Conservation (phyloP, 2,888 invertebrate species). For the Yponomeuta evonymella region DNA sequence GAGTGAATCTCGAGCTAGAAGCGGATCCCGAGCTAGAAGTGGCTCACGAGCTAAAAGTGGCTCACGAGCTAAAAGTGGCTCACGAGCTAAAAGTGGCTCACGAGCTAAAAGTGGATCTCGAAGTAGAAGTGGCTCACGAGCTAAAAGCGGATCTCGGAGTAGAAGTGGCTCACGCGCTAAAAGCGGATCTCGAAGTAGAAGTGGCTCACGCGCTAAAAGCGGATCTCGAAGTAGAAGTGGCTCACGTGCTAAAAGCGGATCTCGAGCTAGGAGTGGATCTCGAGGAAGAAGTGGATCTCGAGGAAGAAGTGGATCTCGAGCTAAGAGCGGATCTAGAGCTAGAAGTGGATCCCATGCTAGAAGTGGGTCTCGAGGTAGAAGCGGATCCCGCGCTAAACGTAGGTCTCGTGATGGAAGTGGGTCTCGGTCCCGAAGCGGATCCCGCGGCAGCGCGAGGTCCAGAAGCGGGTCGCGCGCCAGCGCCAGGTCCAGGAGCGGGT, state of each 20-base stretch:
- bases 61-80: too few relatives aligned
- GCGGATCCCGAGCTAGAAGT: too few relatives aligned
- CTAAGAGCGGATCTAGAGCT: conserved; percentile 28
- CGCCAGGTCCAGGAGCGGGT: conserved; percentile 26
- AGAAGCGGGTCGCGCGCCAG: conserved; percentile 31
- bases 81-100: too few relatives aligned
- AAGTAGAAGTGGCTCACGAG: conserved; percentile 23
- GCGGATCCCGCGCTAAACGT: conserved; percentile 28
- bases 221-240: conserved; percentile 15
- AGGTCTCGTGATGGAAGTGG: conserved; percentile 30
- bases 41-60: too few relatives aligned
- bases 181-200: conserved; percentile 28
- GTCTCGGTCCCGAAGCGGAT: conserved; percentile 30
- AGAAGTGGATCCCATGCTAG: conserved; percentile 27
- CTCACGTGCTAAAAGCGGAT: conserved; percentile 14
- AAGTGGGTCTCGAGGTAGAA: conserved; percentile 31
- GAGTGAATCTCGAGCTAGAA: too few relatives aligned
- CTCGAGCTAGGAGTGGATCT: conserved; percentile 27
- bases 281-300: conserved; percentile 21
- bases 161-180: conserved; percentile 29
- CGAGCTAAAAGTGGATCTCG: background rate
- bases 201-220: conserved; percentile 21
- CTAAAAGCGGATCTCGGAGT: conserved; percentile 26
- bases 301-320: conserved; percentile 17
- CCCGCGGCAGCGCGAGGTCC: conserved; percentile 31